Conservation (phyloP, 2,113 vertebrate species). For the Dolichotis patagonum region DNA sequence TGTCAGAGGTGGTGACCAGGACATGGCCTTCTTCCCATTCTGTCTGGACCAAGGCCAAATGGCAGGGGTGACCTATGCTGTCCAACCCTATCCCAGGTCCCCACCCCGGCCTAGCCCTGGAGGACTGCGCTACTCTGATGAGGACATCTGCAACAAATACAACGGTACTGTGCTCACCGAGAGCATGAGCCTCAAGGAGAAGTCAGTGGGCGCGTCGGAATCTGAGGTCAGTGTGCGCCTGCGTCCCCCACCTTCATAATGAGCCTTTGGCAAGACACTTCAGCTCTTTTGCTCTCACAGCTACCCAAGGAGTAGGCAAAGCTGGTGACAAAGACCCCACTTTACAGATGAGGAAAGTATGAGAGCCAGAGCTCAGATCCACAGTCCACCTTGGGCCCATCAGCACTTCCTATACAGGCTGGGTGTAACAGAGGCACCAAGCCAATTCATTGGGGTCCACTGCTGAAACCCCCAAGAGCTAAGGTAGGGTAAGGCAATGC, state of each 20-base stretch:
- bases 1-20: not conserved
- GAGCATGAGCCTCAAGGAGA: constrained; percentile 92
- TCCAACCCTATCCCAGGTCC: constrained; percentile 85
- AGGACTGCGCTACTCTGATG: constrained; percentile 95
- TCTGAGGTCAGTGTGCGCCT: constrained; percentile 90
- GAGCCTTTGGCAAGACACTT: rapidly evolving
- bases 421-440: not conserved
- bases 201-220: constrained; percentile 92
- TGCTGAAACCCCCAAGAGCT: not conserved
- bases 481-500: not conserved
- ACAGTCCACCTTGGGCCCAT: rapidly evolving
- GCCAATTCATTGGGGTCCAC: not conserved
- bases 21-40: rapidly evolving
- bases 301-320: rapidly evolving
- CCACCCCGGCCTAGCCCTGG: constrained; percentile 97
- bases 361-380: not conserved
- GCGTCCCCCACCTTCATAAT: not conserved
- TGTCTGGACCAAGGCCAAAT: rapidly evolving
- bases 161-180: constrained; percentile 93
- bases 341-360: not conserved
- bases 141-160: constrained; percentile 96
- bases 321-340: rapidly evolving
- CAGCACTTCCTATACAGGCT: not conserved
- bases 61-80: not conserved
- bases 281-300: rapidly evolving